Percentiles rank a stretch among this genome's conserved stretches.
phyloP scores from a whole-genome alignment of 2,888 invertebrate species.

The Mellilla xanthometata region DNA sequence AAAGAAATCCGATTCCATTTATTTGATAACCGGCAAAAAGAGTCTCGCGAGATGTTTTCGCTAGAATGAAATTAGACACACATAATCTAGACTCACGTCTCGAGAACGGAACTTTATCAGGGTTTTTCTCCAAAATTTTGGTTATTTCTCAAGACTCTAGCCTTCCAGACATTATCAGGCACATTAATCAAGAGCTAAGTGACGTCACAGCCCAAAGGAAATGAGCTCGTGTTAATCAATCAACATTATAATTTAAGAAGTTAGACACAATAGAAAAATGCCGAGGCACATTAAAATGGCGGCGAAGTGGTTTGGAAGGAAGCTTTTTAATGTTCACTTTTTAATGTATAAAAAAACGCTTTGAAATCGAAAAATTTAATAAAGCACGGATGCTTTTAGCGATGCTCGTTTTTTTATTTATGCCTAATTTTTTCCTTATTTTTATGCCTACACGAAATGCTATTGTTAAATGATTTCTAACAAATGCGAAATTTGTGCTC shows the following conservation, averaged over 20 bases:
- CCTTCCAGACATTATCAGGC: conserved; percentile 13
- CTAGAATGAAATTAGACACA: background rate
- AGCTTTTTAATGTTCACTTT: background rate
- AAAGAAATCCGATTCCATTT: too few relatives aligned
- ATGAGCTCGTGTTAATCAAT: conserved; percentile 18
- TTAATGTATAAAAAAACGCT: too few relatives aligned
- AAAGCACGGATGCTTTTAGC: too few relatives aligned
- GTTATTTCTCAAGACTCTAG: background rate
- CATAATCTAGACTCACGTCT: background rate
- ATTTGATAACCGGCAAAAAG: too few relatives aligned
- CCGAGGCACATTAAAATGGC: conserved; percentile 1
- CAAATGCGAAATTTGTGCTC: too few relatives aligned
- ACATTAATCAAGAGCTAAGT: conserved; percentile 21
- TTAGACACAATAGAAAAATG: conserved; percentile 15
- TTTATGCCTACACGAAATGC: too few relatives aligned
- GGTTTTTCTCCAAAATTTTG: background rate
- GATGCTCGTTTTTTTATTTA: too few relatives aligned
- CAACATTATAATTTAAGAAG: conserved; percentile 19
- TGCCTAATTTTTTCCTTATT: too few relatives aligned
- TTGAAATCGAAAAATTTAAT: too few relatives aligned
- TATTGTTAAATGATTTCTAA: too few relatives aligned
- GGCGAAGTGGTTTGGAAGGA: conserved; percentile 1
- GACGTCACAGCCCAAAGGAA: conserved; percentile 7
- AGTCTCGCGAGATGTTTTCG: background rate
- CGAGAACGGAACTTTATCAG: background rate